A percentile compares a stretch with the other conserved stretches of the same genome.
These are phyloP conservation scores for Sciurus carolinensis DNA, from an alignment of 2,797 vertebrate species.

Conservation along the genomic window DNA sequence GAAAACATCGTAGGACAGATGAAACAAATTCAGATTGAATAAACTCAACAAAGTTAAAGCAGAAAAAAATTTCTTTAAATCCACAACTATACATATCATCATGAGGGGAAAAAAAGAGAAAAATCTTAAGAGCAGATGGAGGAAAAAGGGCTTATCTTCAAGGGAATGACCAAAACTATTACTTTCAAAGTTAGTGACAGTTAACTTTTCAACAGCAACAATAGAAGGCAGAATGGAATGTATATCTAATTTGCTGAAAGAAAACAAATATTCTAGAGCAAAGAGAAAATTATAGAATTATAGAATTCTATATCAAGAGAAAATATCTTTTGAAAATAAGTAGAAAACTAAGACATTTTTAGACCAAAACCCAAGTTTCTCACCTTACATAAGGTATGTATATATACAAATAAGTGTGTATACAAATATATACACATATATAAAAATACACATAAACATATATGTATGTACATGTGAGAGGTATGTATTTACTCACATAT, in stretches of 20 bases:
- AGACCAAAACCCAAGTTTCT: background rate
- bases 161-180: background rate
- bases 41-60: conserved; percentile 39
- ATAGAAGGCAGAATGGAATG: background rate
- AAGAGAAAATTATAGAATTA: background rate
- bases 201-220: conserved; percentile 41
- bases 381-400: background rate
- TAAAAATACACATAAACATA: background rate
- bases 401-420: background rate
- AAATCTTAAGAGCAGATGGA: conserved; percentile 27
- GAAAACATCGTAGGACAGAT: conserved; percentile 29
- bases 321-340: background rate
- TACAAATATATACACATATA: background rate
- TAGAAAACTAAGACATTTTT: conserved; percentile 40
- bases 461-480: too few relatives aligned
- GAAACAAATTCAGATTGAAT: conserved; percentile 22
- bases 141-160: background rate
- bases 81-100: background rate
- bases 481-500: background rate
- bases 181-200: background rate
- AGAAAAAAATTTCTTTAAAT: background rate
- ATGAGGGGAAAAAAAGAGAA: conserved; percentile 15
- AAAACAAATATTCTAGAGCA: background rate
- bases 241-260: background rate
- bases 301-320: background rate